Evolutionary conservation across 2,888 invertebrate genomes (phyloP), one percentile per base, ranked within the genome.

Genomic region (Cybosia mesomella): DNA sequence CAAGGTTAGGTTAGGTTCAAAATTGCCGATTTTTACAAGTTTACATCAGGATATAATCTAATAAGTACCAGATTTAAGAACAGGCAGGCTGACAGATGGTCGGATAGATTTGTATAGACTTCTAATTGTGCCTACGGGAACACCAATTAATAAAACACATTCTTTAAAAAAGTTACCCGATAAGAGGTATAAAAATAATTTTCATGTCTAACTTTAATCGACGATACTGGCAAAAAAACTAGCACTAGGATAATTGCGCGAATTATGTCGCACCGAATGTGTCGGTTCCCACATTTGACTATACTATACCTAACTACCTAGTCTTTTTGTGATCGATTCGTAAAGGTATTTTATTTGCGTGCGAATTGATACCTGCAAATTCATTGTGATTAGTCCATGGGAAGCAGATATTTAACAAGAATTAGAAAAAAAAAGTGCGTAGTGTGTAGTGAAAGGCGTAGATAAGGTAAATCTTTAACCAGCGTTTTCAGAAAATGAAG

Each of bases 181-280:
- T 55, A 55, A 54, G 18, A 54, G 22, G 11, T 11, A 1, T 22
- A 54, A 54, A 54, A 54, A 22, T 54, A 54, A 9, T 54, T 22
- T 54, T 54, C 10, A 43, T 18, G 28, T n/a, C 28, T 28, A 18
- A 18, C 18, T 18, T 5, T 43, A n/a, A n/a, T n/a, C 18, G n/a
- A 49, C 18, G 18, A 18, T 49, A 36, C 13, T 36, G 36, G 0
- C n/a, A 49, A 49, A n/a, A n/a, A n/a, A 49, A 43, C n/a, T 49
- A 5, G 18, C 15, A 4, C 43, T 18, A 49, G 49, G 49, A 49
- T 49, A 49, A 49, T 49, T 49, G n/a, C 9, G n/a, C n/a, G 9
- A 49, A 49, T 49, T 49, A 49, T 49, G 49, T 49, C 49, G n/a
- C 49, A n/a, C n/a, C 9, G 49, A 49, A 49, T n/a, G 49, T 49